phyloP scores from a whole-genome alignment of 2,888 invertebrate genomes.

The Loripinus fragilis region DNA sequence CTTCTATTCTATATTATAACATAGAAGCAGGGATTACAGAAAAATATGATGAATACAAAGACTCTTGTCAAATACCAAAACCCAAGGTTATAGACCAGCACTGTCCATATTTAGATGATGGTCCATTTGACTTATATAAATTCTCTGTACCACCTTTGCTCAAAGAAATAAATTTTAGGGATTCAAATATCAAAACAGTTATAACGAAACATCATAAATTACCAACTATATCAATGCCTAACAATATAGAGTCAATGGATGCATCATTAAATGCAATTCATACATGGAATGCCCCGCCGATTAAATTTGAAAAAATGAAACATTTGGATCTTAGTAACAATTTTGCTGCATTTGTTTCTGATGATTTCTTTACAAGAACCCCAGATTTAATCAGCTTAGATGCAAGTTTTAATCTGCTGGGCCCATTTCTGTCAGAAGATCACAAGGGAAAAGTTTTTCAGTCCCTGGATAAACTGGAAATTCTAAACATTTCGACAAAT shows the following conservation, averaged over 20 bases:
- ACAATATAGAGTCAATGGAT: background rate
- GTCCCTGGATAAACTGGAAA: constrained; percentile 22
- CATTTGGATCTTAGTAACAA: constrained; percentile 32
- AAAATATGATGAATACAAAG: too few relatives aligned
- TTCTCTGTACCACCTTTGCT: background rate
- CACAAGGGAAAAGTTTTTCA: constrained; percentile 25
- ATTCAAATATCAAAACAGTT: background rate
- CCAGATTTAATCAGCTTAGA: constrained; percentile 22
- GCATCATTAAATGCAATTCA: background rate
- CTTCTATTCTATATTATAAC: too few relatives aligned
- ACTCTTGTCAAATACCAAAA: too few relatives aligned
- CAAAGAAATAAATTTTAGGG: background rate
- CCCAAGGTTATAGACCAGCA: too few relatives aligned
- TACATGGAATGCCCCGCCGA: background rate
- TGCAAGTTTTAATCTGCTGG: constrained; percentile 37
- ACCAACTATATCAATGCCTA: background rate
- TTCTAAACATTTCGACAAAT: constrained; percentile 39
- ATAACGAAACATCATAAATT: background rate
- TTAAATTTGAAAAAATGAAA: background rate
- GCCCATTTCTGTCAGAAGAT: constrained; percentile 9
- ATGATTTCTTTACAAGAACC: constrained; percentile 14
- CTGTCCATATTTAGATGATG: too few relatives aligned
- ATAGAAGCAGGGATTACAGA: too few relatives aligned
- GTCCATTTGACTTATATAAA: too few relatives aligned
- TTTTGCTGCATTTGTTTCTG: constrained; percentile 19